A percentile compares a stretch with the other conserved stretches of the same genome.
These are phyloP conservation scores for Scophthalmus maximus DNA, from an alignment of 2,113 vertebrate genomes.

Conservation along the genomic window DNA sequence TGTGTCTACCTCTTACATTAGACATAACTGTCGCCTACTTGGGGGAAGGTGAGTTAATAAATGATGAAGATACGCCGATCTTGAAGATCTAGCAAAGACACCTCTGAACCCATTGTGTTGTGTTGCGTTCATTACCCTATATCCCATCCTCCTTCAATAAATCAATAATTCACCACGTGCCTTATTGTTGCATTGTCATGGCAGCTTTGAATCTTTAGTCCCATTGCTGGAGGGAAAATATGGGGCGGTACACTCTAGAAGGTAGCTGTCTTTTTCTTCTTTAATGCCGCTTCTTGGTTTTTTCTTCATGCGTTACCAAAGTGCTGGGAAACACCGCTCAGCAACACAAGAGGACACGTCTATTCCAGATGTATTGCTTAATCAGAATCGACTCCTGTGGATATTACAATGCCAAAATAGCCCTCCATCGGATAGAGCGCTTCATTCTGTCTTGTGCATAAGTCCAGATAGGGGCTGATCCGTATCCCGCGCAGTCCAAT, in stretches of 20 bases:
- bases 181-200: conserved; percentile 53
- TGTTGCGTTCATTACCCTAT: conserved; percentile 60
- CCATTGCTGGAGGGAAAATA: conserved; percentile 36
- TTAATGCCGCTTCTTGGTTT: conserved; percentile 28
- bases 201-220: conserved; percentile 44
- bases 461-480: conserved; percentile 68
- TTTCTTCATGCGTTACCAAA: conserved; percentile 19
- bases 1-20: conserved; percentile 32
- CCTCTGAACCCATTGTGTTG: conserved; percentile 39
- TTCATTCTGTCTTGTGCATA: conserved; percentile 67
- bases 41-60: conserved; percentile 32
- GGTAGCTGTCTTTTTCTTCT: conserved; percentile 17
- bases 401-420: conserved; percentile 77
- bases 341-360: conserved; percentile 18
- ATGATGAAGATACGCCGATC: conserved; percentile 47
- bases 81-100: conserved; percentile 34
- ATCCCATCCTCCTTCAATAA: conserved; percentile 41
- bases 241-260: neutral
- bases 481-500: conserved; percentile 58
- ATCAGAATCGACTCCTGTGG: conserved; percentile 71
- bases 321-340: conserved; percentile 32
- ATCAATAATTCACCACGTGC: conserved; percentile 70
- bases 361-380: conserved; percentile 61
- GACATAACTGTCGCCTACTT: conserved; percentile 32
- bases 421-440: conserved; percentile 49